Evolutionary conservation across 2,797 vertebrate species (phyloP), one percentile per base, ranked within the genome.

Genomic region (Lutjanus argentimaculatus): DNA sequence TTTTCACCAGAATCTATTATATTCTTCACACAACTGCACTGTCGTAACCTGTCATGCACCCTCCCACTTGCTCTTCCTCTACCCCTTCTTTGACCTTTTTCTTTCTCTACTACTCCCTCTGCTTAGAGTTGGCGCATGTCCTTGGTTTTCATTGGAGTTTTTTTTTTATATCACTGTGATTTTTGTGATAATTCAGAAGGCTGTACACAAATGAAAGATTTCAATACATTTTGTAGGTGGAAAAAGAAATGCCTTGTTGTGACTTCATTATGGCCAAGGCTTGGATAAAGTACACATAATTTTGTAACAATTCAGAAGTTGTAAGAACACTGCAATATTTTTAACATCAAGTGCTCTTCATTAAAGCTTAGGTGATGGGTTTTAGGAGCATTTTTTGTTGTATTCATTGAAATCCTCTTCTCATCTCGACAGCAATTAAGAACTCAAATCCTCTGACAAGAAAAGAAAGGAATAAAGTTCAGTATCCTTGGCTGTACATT

Each of bases 1-100:
- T 40, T 69, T 73, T n/a, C 12, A 42, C 30, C 46, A 43, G 14
- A 21, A 55, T 55, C 61, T 52, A 7, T 75, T 57, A 0, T 30
- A 2, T 63, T 74, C 16, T 49, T 45, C n/a, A 55, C 56, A 53
- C 43, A 73, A 36, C 52, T 58, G 48, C 59, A 52, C 43, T 46
- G 55, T 52, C 52, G 59, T 77, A 30, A 63, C 42, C 53, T 48
- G 19, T 49, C 75, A 17, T 15, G 11, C 16, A 51, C 12, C 16
- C 71, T 11, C 7, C 46, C 17, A 55, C 17, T 19, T 19, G 51
- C 8, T 51, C 56, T 15, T 17, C 43, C 19, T 40, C 25, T 17
- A 25, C 8, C 36, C 22, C 3, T 62, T 46, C 21, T 43, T 30
- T 12, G 12, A 52, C 30, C 53, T 22, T 57, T 56, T 30, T 51